Conservation (phyloP, 2,113 vertebrate genomes). For the Amblyornis subalaris region DNA sequence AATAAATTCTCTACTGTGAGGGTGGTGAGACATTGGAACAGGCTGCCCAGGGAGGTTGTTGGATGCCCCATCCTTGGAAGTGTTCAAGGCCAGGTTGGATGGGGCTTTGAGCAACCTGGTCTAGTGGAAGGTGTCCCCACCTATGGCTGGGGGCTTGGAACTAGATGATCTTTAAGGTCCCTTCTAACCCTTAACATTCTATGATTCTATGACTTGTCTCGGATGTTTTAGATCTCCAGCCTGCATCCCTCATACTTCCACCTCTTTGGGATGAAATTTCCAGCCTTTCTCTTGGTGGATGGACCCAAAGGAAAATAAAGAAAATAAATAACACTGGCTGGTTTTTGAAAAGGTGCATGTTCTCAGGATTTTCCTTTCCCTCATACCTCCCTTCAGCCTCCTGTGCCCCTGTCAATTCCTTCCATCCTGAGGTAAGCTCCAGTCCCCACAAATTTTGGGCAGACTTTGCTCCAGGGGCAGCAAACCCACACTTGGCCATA, state of each 20-base stretch:
- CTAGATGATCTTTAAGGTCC: neutral
- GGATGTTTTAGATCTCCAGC: neutral
- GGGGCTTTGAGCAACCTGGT: neutral
- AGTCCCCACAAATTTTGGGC: no score
- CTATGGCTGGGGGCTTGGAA: neutral
- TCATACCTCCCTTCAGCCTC: neutral
- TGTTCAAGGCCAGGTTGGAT: neutral
- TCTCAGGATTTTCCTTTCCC: neutral
- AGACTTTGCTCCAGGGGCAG: no score
- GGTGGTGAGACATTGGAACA: neutral
- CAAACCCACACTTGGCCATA: neutral
- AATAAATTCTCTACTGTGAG: neutral
- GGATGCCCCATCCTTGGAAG: neutral
- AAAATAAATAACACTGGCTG: neutral
- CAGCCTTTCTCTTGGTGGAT: neutral
- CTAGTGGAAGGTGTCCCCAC: fast-evolving
- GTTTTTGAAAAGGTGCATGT: neutral
- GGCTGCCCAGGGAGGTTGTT: neutral
- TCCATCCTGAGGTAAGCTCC: neutral
- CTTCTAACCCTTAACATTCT: neutral
- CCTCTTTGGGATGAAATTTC: neutral
- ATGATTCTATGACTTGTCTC: neutral
- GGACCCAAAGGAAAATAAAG: neutral
- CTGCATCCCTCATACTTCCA: neutral
- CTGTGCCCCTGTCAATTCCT: neutral